phyloP scores from a whole-genome alignment of 2,888 invertebrate genomes.

The Caenorhabditis japonica region DNA sequence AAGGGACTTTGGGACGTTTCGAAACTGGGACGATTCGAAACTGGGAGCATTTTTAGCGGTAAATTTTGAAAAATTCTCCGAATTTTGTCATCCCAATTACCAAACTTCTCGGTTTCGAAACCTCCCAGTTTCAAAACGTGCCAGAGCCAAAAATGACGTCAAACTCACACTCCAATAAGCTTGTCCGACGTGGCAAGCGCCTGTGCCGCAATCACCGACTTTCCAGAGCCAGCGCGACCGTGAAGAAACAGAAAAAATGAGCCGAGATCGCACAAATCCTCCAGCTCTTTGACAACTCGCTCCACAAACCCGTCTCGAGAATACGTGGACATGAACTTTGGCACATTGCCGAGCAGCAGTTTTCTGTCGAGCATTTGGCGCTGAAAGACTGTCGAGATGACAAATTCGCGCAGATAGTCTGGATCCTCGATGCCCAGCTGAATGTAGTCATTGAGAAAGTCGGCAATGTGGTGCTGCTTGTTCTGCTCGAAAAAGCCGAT shows the following conservation, averaged over 20 bases:
- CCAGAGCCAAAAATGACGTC: not conserved
- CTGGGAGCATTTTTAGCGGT: no score
- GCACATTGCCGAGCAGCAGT: constrained; percentile 38
- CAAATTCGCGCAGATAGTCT: constrained; percentile 15
- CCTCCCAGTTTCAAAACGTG: no score
- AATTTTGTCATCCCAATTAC: no score
- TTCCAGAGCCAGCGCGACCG: constrained; percentile 56
- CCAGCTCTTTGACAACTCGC: constrained; percentile 17
- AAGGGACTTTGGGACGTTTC: no score
- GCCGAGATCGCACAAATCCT: constrained; percentile 35
- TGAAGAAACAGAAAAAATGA: constrained; percentile 54
- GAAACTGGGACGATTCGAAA: no score
- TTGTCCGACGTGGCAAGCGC: constrained; percentile 30
- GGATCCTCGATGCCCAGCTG: constrained; percentile 21
- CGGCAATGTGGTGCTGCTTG: constrained; percentile 27
- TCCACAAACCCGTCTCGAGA: constrained; percentile 19
- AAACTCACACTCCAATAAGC: constrained; percentile 51
- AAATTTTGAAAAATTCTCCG: no score
- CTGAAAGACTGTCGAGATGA: constrained; percentile 22
- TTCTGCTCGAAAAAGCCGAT: constrained; percentile 42
- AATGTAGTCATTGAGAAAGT: constrained; percentile 34
- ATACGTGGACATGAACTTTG: constrained; percentile 13
- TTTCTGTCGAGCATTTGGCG: constrained; percentile 38
- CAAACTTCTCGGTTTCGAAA: not conserved
- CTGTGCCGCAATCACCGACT: constrained; percentile 47